Percentiles rank a stretch among this genome's conserved stretches.
These are phyloP conservation scores for Selene dorsalis DNA, from an alignment of 2,797 vertebrate genomes.

Conservation along the genomic window DNA sequence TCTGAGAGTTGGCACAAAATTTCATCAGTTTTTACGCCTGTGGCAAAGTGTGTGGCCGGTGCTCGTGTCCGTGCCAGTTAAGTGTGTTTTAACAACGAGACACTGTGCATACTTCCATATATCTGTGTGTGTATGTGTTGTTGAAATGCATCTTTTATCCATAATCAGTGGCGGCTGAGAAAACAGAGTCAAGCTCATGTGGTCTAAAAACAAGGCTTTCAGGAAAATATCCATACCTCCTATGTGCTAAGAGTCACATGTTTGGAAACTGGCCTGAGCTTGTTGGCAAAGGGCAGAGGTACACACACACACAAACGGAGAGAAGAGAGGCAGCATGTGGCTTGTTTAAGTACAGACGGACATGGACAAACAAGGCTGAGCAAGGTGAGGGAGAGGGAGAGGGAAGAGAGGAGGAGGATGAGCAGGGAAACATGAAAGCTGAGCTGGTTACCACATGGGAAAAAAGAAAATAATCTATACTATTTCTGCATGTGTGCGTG, in stretches of 20 bases:
- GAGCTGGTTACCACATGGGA: neutral
- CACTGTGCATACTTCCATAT: neutral
- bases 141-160: conserved; percentile 5
- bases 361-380: conserved; percentile 34
- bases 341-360: conserved; percentile 41
- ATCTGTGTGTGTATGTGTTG: conserved; percentile 1
- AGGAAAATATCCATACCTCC: conserved; percentile 49
- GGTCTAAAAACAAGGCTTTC: conserved; percentile 36
- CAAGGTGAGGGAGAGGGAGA: neutral
- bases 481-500: conserved; percentile 14
- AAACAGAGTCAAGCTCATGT: conserved; percentile 5
- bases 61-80: conserved; percentile 10
- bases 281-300: conserved; percentile 53
- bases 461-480: conserved; percentile 18
- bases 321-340: conserved; percentile 51
- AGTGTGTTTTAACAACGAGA: conserved; percentile 22
- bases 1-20: conserved; percentile 63
- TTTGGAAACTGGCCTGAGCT: conserved; percentile 54
- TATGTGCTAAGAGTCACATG: conserved; percentile 35
- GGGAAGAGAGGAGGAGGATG: neutral
- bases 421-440: neutral
- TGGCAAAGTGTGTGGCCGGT: conserved; percentile 38
- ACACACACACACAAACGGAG: conserved; percentile 38
- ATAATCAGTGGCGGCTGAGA: neutral
- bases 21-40: conserved; percentile 54